Base-by-base conservation (phyloP, 2,888 invertebrate genomes). In the Dolichomitus sp. region DNA sequence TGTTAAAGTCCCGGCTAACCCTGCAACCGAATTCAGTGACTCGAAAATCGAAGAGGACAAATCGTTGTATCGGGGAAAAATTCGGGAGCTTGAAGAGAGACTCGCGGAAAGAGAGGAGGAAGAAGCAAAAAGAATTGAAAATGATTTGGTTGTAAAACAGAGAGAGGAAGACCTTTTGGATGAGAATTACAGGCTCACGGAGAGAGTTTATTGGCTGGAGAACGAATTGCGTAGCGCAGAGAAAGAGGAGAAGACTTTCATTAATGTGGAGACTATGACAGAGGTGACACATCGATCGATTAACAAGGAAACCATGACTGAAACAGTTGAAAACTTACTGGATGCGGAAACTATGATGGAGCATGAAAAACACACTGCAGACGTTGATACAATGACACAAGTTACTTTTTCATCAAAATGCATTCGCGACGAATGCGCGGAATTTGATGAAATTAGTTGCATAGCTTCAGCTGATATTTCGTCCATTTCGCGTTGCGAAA, bases 161-260 rank as follows among this genome's bases (percentile, higher is more conserved):
- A 81, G 90, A 6, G 91, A 91, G 54, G 90, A 92, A 37, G 91
- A 91, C 33, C 81, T 92, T 30, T 83, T 91, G 7, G 89, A 90
- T 30, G 92, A 92, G 65, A 92, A 90, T 68, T 90, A 90, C 45
- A 87, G 88, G 40, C 87, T 92, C 5, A 87, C 90, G 9, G 91
- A 91, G 63, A 87, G 84, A 37, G 84, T 88, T 12, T 89, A 89
- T 69, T 88, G 88, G 86, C 74, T 91, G 11, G 90, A 91, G 74
- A 89, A 88, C 59, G 87, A 90, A 45, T 11, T 90, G n/a, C 69
- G 81, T n/a, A 86, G 84, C 9, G 45, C 77, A 6, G 37, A 75
- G 27, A 65, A 70, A 11, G 57, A 19, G 14, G 45, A 52, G 17
- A 52, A 54, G 14, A 52, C 72, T 45, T 27, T 70, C 17, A 27